A percentile compares a stretch with the other conserved stretches of the same genome.
Evolutionary conservation across 2,888 invertebrate genomes (phyloP).

Genomic region (Erannis defoliaria): DNA sequence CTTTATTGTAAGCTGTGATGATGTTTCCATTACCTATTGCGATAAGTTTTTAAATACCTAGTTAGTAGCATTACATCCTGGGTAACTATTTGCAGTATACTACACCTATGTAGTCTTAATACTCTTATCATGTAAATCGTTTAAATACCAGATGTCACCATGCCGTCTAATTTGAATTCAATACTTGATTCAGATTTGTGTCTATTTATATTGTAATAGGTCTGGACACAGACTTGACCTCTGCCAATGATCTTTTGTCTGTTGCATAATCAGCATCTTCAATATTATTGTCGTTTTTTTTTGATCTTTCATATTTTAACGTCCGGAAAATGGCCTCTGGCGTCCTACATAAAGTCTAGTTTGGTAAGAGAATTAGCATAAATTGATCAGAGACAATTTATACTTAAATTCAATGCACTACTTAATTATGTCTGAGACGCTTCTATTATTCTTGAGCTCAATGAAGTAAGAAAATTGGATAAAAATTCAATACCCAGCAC

Average conservation of each 20-base stretch:
- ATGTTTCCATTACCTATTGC: not conserved
- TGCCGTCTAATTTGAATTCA: constrained; percentile 56
- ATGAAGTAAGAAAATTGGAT: not conserved
- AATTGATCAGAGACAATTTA: too few species aligned
- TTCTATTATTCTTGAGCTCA: not conserved
- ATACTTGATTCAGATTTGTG: constrained; percentile 43
- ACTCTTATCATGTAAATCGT: constrained; percentile 14
- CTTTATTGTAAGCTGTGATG: not conserved
- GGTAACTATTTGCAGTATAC: not conserved
- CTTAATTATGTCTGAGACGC: not conserved
- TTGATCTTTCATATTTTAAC: not conserved
- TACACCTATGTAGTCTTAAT: not conserved
- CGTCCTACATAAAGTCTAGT: too few species aligned
- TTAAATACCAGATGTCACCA: constrained; percentile 22
- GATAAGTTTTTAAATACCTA: not conserved
- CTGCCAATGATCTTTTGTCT: constrained; percentile 18
- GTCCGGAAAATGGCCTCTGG: not conserved
- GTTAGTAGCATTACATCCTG: not conserved
- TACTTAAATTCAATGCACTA: too few species aligned
- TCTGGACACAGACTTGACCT: constrained; percentile 48
- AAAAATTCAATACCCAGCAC: constrained; percentile 1
- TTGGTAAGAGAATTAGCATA: too few species aligned
- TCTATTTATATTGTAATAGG: constrained; percentile 49
- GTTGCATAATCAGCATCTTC: constrained; percentile 13
- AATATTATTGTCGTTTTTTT: not conserved